These are phyloP conservation scores for Chaetops frenatus DNA, from an alignment of 2,113 vertebrate species.

Conservation along the genomic window DNA sequence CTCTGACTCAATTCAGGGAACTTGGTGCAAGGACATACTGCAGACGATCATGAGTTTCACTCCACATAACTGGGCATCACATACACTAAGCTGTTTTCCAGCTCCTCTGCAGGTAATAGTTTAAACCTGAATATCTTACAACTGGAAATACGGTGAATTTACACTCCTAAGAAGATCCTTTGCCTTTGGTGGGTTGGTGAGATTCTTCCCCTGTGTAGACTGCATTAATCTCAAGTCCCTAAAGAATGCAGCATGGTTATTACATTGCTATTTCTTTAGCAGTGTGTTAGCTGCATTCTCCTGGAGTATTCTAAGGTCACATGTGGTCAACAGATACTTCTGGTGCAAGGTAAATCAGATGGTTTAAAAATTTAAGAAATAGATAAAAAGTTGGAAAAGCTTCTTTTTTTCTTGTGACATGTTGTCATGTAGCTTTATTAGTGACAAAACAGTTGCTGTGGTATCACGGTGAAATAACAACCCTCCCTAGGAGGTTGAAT, in stretches of 20 bases:
- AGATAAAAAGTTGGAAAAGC: background rate
- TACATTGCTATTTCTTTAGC: background rate
- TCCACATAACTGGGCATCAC: constrained; percentile 98
- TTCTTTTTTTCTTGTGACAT: background rate
- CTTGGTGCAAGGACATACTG: constrained; percentile 99
- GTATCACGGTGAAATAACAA: background rate
- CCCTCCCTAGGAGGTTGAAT: background rate
- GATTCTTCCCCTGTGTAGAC: background rate
- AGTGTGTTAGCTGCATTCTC: background rate
- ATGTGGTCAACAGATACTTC: background rate
- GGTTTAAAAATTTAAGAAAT: background rate
- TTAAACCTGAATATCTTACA: background rate
- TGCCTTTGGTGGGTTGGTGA: background rate
- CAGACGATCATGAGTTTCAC: constrained; percentile 99
- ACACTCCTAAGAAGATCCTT: background rate
- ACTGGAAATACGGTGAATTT: background rate
- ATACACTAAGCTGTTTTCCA: constrained; percentile 95
- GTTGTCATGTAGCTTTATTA: background rate
- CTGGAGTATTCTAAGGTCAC: background rate
- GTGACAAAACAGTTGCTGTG: background rate
- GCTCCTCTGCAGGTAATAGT: constrained; percentile 90
- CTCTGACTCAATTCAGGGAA: constrained; percentile 97
- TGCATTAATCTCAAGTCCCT: background rate
- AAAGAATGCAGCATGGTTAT: background rate
- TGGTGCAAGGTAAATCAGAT: background rate